A percentile compares a stretch with the other conserved stretches of the same genome.
These are phyloP conservation scores for Pentalonia nigronervosa DNA, from an alignment of 1,140 invertebrate genomes.

Conservation along the genomic window DNA sequence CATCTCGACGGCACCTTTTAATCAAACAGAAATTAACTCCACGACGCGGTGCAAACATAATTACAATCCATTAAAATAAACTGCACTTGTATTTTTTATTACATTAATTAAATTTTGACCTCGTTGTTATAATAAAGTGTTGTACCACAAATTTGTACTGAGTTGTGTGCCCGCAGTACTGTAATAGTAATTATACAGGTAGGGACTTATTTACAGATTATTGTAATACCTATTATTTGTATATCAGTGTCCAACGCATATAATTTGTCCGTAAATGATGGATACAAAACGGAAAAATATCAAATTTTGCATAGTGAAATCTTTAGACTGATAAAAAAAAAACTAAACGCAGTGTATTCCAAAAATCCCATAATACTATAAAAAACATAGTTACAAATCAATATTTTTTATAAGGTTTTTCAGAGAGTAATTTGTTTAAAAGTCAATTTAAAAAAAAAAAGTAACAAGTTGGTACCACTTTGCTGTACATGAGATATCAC, in stretches of 20 bases:
- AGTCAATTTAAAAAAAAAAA: not conserved
- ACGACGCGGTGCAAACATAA: not conserved
- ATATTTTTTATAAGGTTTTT: not conserved
- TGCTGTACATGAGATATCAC: no score
- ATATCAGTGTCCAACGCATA: not conserved
- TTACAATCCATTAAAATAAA: conserved; percentile 3
- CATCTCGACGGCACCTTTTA: not conserved
- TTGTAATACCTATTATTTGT: not conserved
- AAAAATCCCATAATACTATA: not conserved
- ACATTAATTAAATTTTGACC: not conserved
- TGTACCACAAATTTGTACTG: not conserved
- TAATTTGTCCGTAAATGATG: not conserved
- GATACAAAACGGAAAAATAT: not conserved
- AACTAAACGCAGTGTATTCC: not conserved
- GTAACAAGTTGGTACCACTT: no score
- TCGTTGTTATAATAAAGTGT: not conserved
- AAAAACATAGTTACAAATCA: not conserved
- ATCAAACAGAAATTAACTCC: not conserved
- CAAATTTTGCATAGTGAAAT: not conserved
- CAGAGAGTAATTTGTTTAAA: not conserved
- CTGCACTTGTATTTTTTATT: not conserved
- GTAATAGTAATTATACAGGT: not conserved
- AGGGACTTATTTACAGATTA: not conserved
- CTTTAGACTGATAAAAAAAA: not conserved
- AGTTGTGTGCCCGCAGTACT: not conserved